Base-by-base conservation (phyloP, 92 coral and sea anemone genomes). In the Actinostola sp. region DNA sequence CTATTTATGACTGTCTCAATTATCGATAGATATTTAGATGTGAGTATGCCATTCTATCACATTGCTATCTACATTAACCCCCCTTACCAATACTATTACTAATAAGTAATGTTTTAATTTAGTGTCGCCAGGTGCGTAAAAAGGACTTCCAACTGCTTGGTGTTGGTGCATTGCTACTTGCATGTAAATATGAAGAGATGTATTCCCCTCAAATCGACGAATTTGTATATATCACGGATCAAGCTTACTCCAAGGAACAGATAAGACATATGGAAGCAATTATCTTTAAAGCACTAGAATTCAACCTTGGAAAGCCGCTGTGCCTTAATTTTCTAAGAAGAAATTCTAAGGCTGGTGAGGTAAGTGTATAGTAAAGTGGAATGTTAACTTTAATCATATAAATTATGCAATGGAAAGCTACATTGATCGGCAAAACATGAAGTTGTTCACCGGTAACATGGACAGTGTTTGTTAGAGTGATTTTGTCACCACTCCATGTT, bases 161-260 rank as follows among this genome's bases (percentile, higher is more conserved):
- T 57, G 99, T 95, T 0, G 86, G 97, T 72, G 97, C 97, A 8
- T 92, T 92, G 99, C 88, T 95, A 38, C 71, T 95, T 9, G 99
- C 99, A 46, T 92, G 91, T 34, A 95, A 95, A 56, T 95, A 95
- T 46, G 99, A 95, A 66, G 99, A 95, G 56, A 95, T 95, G 99
- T 95, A 90, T 75, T 92, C 97, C 19, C 99, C 99, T 0, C 96
- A 91, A 70, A 91, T 95, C 58, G 84, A 85, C 4, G 99, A 95
- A 87, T 95, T 95, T 78, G 99, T 92, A 32, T 91, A 77, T 86
- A 95, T 95, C 69, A 95, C 99, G 49, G 99, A 95, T 67, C 86
- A 95, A 59, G 80, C 99, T 6, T 95, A 85, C 82, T 85, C 78
- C 44, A 89, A 79, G 67, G 69, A 63, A 46, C 65, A 81, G 65